Conservation (phyloP, 1,140 invertebrate genomes). For the Antheraea mylitta region DNA sequence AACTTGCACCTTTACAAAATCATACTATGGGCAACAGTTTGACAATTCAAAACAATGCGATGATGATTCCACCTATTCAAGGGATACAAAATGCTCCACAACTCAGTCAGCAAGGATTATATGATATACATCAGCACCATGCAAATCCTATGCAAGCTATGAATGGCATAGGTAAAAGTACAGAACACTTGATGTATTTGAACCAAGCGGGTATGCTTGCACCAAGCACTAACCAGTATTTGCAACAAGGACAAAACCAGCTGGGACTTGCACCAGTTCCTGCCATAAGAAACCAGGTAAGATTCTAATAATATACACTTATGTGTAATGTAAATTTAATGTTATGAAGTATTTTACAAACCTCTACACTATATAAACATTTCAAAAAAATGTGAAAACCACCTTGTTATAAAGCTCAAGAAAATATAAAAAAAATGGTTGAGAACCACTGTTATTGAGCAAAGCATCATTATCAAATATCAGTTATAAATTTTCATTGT, state of each 20-base stretch:
- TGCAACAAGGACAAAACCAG: constrained; percentile 81
- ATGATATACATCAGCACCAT: constrained; percentile 79
- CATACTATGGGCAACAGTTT: constrained; percentile 66
- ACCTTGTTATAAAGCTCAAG: too few species aligned
- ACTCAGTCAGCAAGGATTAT: constrained; percentile 73
- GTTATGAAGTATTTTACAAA: too few species aligned
- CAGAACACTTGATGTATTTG: constrained; percentile 84
- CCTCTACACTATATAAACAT: too few species aligned
- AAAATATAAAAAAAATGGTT: too few species aligned
- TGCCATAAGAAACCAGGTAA: constrained; percentile 78
- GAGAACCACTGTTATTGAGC: too few species aligned
- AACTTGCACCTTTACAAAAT: constrained; percentile 72
- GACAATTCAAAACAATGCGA: constrained; percentile 64
- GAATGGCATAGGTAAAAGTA: constrained; percentile 80
- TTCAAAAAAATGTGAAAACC: too few species aligned
- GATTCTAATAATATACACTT: constrained; percentile 11
- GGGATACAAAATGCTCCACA: constrained; percentile 69
- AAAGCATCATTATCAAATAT: too few species aligned
- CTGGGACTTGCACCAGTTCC: constrained; percentile 79
- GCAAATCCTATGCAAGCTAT: constrained; percentile 74
- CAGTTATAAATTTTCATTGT: too few species aligned
- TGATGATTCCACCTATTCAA: constrained; percentile 70
- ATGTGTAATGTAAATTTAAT: too few species aligned
- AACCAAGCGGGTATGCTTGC: constrained; percentile 83
- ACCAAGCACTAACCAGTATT: constrained; percentile 82